phyloP scores from a whole-genome alignment of 2,113 vertebrate species.

The Oreochromis aureus region DNA sequence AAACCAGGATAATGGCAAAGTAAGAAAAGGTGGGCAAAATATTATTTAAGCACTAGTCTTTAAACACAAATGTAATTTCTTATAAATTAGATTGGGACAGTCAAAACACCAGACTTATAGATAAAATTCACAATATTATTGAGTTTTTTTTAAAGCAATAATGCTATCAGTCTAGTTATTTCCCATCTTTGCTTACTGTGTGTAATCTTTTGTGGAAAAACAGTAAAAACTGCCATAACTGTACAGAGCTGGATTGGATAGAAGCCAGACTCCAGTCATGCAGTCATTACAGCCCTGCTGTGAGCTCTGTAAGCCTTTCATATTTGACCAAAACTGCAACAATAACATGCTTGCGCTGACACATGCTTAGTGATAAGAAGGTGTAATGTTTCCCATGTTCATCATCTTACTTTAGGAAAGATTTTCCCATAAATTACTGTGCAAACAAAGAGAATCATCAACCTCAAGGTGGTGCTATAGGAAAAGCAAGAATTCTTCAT shows the following conservation, averaged over 20 bases:
- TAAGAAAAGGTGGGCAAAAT: background rate
- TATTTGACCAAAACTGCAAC: background rate
- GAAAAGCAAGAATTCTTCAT: background rate
- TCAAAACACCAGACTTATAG: background rate
- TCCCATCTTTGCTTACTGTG: background rate
- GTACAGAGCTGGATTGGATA: background rate
- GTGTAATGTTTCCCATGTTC: background rate
- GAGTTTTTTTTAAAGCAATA: background rate
- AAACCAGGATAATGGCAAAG: background rate
- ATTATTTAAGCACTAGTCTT: background rate
- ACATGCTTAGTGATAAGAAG: background rate
- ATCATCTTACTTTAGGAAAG: background rate
- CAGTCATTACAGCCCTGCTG: background rate
- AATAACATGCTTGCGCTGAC: fast-evolving
- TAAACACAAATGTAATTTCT: background rate
- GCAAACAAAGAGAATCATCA: background rate
- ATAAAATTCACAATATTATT: background rate
- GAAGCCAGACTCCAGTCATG: background rate
- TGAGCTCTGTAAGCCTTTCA: background rate
- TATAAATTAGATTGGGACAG: background rate
- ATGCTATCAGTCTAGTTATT: background rate
- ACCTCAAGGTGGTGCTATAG: background rate
- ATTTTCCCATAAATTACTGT: background rate
- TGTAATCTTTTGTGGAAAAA: background rate
- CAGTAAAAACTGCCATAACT: background rate